Percentiles rank a stretch among this genome's conserved stretches.
phyloP scores from a whole-genome alignment of 2,113 vertebrate genomes.

The Eurypyga helias region DNA sequence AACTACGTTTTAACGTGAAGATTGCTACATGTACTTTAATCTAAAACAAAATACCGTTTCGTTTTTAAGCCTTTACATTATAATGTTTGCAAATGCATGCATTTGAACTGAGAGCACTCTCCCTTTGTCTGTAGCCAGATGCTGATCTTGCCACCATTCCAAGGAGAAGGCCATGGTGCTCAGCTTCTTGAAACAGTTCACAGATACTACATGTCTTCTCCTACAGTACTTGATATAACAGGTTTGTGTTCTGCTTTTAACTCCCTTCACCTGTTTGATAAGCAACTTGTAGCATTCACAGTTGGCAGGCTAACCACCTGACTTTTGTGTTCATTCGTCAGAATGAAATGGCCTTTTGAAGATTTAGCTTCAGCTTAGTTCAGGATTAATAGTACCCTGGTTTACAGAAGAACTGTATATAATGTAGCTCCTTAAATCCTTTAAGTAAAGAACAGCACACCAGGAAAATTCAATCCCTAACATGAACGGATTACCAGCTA shows the following conservation, averaged over 20 bases:
- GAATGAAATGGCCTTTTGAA: constrained; percentile 46
- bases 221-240: constrained; percentile 96
- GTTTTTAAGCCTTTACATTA: not conserved
- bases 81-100: not conserved
- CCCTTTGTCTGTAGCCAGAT: constrained; percentile 88
- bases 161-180: constrained; percentile 97
- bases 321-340: not conserved
- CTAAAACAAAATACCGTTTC: not conserved
- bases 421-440: constrained; percentile 54
- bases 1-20: not conserved
- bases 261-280: not conserved
- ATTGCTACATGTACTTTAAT: not conserved
- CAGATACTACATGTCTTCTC: constrained; percentile 89
- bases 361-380: constrained; percentile 11
- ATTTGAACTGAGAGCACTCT: constrained; percentile 58
- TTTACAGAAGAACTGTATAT: constrained; percentile 36
- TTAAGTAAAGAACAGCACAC: constrained; percentile 40
- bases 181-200: constrained; percentile 97
- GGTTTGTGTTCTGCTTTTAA: constrained; percentile 74
- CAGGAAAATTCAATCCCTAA: constrained; percentile 56
- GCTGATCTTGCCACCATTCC: constrained; percentile 97
- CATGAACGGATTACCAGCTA: constrained; percentile 35
- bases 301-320: not conserved
- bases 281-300: not conserved
- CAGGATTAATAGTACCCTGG: not conserved